These are phyloP conservation scores for Chascanopsetta lugubris DNA, from an alignment of 2,113 vertebrate genomes.

Conservation along the genomic window DNA sequence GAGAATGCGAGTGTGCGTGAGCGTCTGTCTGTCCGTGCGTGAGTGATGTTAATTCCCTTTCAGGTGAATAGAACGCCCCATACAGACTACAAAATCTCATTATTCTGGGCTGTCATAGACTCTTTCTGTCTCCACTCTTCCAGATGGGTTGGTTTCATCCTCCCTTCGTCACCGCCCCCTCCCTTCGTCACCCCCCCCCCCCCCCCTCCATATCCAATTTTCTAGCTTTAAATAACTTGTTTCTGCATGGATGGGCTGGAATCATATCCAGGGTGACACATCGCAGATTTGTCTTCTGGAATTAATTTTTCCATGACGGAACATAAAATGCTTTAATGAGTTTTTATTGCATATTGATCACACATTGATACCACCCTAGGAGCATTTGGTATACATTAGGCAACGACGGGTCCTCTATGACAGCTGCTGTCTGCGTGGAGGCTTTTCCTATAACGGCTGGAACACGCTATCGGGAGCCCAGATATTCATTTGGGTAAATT, in stretches of 20 bases:
- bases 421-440: conserved; percentile 55
- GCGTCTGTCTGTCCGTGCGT: neutral
- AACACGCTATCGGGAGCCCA: conserved; percentile 42
- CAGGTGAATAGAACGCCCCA: conserved; percentile 67
- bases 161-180: neutral
- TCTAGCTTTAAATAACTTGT: conserved; percentile 76
- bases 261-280: conserved; percentile 74
- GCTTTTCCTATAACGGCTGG: conserved; percentile 40
- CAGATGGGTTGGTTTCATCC: conserved; percentile 65
- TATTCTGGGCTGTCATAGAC: conserved; percentile 63
- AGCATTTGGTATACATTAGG: conserved; percentile 64
- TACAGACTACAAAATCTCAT: conserved; percentile 66
- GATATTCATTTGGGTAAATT: conserved; percentile 60
- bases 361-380: conserved; percentile 71
- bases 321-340: conserved; percentile 77
- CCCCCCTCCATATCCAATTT: conserved; percentile 63
- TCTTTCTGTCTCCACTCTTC: conserved; percentile 65
- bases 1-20: conserved; percentile 13
- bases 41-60: conserved; percentile 65
- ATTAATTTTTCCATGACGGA: conserved; percentile 79
- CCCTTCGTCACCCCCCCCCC: neutral
- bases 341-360: conserved; percentile 83
- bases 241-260: conserved; percentile 75
- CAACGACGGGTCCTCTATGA: conserved; percentile 52
- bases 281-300: conserved; percentile 75